A percentile compares a stretch with the other conserved stretches of the same genome.
These are phyloP conservation scores for Sarotherodon lohbergeri DNA, from an alignment of 2,113 vertebrate species.

Conservation along the genomic window DNA sequence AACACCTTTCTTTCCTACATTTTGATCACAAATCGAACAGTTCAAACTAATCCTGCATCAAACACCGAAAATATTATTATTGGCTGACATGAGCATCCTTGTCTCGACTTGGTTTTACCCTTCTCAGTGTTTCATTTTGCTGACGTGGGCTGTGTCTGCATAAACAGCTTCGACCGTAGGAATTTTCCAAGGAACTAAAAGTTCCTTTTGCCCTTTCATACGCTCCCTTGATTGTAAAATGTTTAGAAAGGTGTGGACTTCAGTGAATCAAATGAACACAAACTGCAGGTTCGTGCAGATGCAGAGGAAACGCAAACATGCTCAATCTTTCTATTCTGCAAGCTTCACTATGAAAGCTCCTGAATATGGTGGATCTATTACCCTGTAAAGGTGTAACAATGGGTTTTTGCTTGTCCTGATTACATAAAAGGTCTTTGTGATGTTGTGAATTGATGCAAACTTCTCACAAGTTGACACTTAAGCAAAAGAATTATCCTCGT, in stretches of 20 bases:
- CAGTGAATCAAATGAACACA: not conserved
- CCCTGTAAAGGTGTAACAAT: not conserved
- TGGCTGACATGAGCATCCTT: not conserved
- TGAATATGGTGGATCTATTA: not conserved
- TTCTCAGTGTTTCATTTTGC: not conserved
- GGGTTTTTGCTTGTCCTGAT: not conserved
- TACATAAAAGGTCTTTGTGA: not conserved
- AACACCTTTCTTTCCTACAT: not conserved
- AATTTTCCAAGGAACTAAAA: not conserved
- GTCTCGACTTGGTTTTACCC: not conserved
- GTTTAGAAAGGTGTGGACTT: not conserved
- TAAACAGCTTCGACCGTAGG: not conserved
- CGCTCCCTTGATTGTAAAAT: not conserved
- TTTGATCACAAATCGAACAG: not conserved
- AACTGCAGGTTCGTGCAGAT: not conserved
- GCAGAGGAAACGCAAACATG: not conserved
- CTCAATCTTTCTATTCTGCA: not conserved
- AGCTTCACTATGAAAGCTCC: not conserved
- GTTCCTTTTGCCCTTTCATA: not conserved
- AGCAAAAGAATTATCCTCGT: fast-evolving
- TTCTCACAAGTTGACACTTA: not conserved
- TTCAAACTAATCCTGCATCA: not conserved
- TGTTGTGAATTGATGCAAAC: not conserved
- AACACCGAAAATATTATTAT: not conserved
- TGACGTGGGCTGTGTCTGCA: not conserved